phyloP scores from a whole-genome alignment of 2,113 vertebrate genomes.

The Syngnathus typhle region DNA sequence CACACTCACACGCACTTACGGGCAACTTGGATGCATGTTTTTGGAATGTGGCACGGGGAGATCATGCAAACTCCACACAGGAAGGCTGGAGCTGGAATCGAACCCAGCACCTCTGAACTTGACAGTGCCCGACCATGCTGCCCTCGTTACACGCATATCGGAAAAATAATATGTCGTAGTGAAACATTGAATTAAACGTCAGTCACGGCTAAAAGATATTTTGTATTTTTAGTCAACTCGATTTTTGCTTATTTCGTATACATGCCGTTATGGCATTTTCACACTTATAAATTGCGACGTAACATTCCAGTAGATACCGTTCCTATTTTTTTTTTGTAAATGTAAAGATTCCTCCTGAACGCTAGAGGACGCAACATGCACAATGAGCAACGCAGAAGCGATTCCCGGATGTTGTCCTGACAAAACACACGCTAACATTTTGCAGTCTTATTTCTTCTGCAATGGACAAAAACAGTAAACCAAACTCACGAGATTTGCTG shows the following conservation, averaged over 20 bases:
- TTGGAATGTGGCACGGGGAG: no score
- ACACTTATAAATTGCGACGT: background rate
- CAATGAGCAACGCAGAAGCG: rapidly evolving
- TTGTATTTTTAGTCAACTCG: background rate
- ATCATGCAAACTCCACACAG: no score
- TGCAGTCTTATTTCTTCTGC: background rate
- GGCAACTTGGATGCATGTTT: no score
- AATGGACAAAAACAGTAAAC: constrained; percentile 54
- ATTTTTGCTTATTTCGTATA: background rate
- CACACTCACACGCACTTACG: no score
- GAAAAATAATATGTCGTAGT: no score
- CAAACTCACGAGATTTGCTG: constrained; percentile 65
- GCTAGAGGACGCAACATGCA: constrained; percentile 31
- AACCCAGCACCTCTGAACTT: no score
- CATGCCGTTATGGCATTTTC: background rate
- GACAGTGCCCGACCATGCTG: no score
- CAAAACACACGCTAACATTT: constrained; percentile 13
- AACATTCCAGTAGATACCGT: background rate
- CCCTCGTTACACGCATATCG: no score
- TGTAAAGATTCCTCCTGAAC: constrained; percentile 3
- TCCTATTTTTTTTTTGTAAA: no score
- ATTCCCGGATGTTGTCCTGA: constrained; percentile 20
- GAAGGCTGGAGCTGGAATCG: no score
- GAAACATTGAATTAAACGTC: no score
- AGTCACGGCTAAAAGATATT: background rate